phyloP scores from a whole-genome alignment of 2,888 invertebrate species.

The Spisula subtruncata region DNA sequence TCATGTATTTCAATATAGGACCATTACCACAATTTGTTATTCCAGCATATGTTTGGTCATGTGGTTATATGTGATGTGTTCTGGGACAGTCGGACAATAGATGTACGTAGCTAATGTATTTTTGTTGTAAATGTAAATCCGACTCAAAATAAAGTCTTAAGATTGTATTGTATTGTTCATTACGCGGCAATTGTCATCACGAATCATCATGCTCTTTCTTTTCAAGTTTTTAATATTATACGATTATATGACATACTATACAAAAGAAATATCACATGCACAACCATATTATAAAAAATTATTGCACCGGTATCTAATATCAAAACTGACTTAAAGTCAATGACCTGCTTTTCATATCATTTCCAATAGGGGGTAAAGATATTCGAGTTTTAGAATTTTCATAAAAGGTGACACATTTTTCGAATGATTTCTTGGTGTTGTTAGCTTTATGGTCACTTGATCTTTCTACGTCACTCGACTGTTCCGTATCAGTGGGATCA shows the following conservation, averaged over 20 bases:
- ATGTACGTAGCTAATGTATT: no score
- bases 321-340: constrained; percentile 37
- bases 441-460: background rate
- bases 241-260: background rate
- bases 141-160: no score
- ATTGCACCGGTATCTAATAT: background rate
- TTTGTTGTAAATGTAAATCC: no score
- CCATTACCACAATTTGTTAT: no score
- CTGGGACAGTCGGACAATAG: no score
- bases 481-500: background rate
- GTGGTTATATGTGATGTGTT: no score
- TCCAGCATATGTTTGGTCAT: no score
- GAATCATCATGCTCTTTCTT: no score
- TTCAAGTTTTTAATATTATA: no score
- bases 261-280: constrained; percentile 13
- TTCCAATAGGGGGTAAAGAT: constrained; percentile 37
- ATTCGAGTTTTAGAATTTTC: constrained; percentile 28
- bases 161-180: no score
- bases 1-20: no score
- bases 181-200: no score
- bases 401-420: constrained; percentile 20
- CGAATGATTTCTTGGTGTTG: background rate
- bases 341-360: constrained; percentile 43
- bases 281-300: background rate
- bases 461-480: background rate